Base-by-base conservation (phyloP, 2,113 vertebrate species). In the Petroica traversi region DNA sequence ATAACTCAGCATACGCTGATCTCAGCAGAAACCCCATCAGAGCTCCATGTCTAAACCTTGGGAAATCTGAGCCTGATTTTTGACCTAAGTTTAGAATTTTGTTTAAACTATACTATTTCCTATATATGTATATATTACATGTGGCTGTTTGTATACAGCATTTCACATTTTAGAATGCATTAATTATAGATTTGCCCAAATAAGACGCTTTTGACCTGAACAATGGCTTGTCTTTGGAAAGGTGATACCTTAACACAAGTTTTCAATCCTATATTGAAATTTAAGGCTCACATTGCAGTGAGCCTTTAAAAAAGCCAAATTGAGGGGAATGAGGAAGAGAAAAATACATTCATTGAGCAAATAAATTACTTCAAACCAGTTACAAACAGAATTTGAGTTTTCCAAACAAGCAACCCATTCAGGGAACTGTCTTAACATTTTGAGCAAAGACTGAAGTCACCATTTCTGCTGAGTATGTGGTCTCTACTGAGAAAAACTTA, bases 261-360 rank as follows among this genome's bases (percentile, higher is more conserved):
- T 86, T 77, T 80, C 38, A 57, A 29, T 68, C 51, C n/a, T 52
- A n/a, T n/a, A n/a, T n/a, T n/a, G n/a, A n/a, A n/a, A n/a, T n/a
- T n/a, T n/a, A n/a, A n/a, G n/a, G n/a, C n/a, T n/a, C 0, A 3
- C 9, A 18, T 5, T 57, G 6, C 19, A 49, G 12, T 0, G 0
- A 62, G 14, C 28, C 33, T 69, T 80, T n/a, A n/a, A n/a, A 25
- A 63, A 78, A 81, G n/a, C 7, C 80, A 57, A 19, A 54, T 1
- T 52, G 57, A 68, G 36, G 24, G 25, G 12, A 62, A 5, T 4
- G 8, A 36, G 11, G 33, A 82, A 49, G 38, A 58, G 9, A 52
- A 74, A 94, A 85, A 76, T 11, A 36, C 19, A 85, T 1, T 4
- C 11, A 9, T 4, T n/a, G 38, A 66, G 46, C 8, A 75, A 73